Evolutionary conservation across 2,888 invertebrate species (phyloP), one percentile per base, ranked within the genome.

Genomic region (Metallyticus violacea): DNA sequence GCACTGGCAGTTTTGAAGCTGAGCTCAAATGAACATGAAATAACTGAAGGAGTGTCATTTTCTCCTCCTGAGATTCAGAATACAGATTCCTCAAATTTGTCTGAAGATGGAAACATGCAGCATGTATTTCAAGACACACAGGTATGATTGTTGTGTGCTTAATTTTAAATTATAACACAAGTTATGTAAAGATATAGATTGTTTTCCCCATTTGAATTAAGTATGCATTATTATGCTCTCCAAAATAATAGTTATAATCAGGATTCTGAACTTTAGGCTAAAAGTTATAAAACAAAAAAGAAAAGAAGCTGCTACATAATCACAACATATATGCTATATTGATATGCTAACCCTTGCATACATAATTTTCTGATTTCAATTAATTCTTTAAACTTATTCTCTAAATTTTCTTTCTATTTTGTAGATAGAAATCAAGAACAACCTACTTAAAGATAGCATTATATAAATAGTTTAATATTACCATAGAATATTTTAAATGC

Each of bases 1-100:
- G 88, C 85, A 3, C n/a, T 88, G 83, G 85, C 86, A 30, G 78
- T 77, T 26, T 40, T 28, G n/a, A 86, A 88, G 76, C 27, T 85
- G n/a, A 77, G 25, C 7, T 26, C 81, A 79, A 26, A 6, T 76
- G 76, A 82, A 76, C 62, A 9, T 30, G 28, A 25, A 82, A 27
- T n/a, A 0, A 4, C 40, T 82, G 83, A 83, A 3, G 28, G 77
- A 9, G 1, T 83, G 22, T 77, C 77, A 26, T 83, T 77, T 77
- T 29, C 83, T n/a, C 77, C 83, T 25, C 83, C 83, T 25, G 30
- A 76, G n/a, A 27, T 27, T 26, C 26, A 15, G 30, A 30, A 25
- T 27, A 26, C 15, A 26, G 62, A 76, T 5, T 15, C 82, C 2
- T 7, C 29, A 62, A 2, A 27, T 0, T 7, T 82, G 15, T 6